phyloP scores from a whole-genome alignment of 1,140 invertebrate genomes.

The Drosophila aff. region DNA sequence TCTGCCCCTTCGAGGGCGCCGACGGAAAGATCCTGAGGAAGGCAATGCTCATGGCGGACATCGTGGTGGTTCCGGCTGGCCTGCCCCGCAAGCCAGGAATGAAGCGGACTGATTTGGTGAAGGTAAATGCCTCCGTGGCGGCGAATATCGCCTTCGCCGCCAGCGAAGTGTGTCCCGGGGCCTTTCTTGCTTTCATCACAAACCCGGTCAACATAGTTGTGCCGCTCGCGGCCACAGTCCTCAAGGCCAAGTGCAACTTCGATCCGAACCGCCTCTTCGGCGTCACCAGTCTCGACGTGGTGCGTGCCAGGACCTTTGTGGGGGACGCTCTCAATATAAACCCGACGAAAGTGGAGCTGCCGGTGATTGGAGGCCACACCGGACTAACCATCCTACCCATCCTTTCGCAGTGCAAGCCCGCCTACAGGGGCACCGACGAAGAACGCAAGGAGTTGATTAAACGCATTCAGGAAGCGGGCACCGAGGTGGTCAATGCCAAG shows the following conservation, averaged over 20 bases:
- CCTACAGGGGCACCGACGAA: constrained; percentile 89
- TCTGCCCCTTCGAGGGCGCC: constrained; percentile 88
- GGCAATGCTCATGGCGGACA: constrained; percentile 86
- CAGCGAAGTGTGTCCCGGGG: constrained; percentile 93
- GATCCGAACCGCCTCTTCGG: constrained; percentile 97
- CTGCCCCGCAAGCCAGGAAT: constrained; percentile 97
- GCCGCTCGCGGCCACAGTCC: constrained; percentile 96
- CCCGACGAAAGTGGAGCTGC: constrained; percentile 91
- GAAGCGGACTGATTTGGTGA: constrained; percentile 97
- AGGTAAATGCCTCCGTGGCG: constrained; percentile 98
- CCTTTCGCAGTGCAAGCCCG: constrained; percentile 95
- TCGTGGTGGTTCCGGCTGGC: constrained; percentile 98
- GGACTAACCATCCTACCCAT: constrained; percentile 98
- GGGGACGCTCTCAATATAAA: constrained; percentile 92
- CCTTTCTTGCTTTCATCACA: constrained; percentile 96
- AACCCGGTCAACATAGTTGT: constrained; percentile 99
- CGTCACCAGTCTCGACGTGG: constrained; percentile 97
- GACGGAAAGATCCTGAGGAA: background rate
- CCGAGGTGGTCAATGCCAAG: constrained; percentile 99
- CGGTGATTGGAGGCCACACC: constrained; percentile 98
- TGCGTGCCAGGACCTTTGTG: constrained; percentile 97
- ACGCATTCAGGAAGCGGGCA: constrained; percentile 97
- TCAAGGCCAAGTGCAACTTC: constrained; percentile 93
- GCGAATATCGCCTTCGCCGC: constrained; percentile 91
- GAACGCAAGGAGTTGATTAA: constrained; percentile 91